Evolutionary conservation across 1,140 invertebrate genomes (phyloP).

Genomic region (Meteorus sp.): DNA sequence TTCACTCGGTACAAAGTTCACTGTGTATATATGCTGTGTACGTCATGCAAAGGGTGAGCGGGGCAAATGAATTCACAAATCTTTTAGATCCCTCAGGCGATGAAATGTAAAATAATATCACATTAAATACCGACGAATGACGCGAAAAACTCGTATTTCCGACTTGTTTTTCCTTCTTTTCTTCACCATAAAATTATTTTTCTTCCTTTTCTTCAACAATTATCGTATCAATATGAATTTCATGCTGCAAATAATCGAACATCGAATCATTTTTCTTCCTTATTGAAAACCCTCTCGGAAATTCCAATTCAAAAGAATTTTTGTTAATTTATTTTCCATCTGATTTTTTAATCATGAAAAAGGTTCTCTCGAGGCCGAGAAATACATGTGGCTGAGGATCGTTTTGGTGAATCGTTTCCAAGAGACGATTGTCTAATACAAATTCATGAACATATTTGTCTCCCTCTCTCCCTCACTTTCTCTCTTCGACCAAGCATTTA

Average conservation of each 20-base stretch:
- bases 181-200: no score
- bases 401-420: slow-evolving; percentile 37
- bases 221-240: no score
- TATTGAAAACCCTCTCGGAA: no score
- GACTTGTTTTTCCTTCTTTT: no score
- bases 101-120: slow-evolving; percentile 20
- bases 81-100: slow-evolving; percentile 2
- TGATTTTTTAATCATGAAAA: background rate
- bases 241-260: no score
- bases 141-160: background rate
- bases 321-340: background rate
- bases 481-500: slow-evolving; percentile 49
- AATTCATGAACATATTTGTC: slow-evolving; percentile 57
- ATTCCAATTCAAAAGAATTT: no score
- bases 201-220: no score
- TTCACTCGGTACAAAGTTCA: background rate
- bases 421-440: slow-evolving; percentile 54
- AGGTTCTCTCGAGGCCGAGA: background rate
- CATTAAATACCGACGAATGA: no score
- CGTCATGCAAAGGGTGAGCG: background rate
- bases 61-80: background rate
- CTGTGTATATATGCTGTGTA: no score
- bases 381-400: background rate
- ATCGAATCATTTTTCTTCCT: no score
- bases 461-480: no score